A percentile compares a stretch with the other conserved stretches of the same genome.
Conservation (phyloP, 2,113 vertebrate species). For the Spilogale gracilis region DNA sequence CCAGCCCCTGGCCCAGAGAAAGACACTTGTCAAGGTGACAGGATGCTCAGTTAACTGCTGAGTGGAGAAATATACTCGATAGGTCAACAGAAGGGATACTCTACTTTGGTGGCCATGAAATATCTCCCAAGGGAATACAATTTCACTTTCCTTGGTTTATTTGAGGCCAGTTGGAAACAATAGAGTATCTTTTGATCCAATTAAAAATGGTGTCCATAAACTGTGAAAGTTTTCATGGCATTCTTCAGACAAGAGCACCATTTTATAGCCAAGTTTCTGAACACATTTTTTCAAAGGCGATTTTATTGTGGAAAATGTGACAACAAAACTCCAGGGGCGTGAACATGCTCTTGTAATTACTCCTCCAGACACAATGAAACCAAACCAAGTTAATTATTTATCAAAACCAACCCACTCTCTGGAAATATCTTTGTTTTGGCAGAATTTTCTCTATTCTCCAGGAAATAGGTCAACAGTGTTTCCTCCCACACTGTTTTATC, state of each 20-base stretch:
- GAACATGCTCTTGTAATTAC: conserved; percentile 79
- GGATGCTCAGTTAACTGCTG: background rate
- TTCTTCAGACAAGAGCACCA: conserved; percentile 78
- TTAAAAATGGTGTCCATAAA: conserved; percentile 74
- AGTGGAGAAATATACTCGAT: background rate
- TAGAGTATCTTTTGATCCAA: conserved; percentile 68
- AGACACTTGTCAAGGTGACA: background rate
- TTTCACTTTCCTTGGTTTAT: conserved; percentile 68
- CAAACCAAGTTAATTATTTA: conserved; percentile 87
- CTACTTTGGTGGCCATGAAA: conserved; percentile 64
- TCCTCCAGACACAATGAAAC: conserved; percentile 84
- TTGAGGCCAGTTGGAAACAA: conserved; percentile 75
- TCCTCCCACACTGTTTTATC: conserved; percentile 77
- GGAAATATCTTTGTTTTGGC: conserved; percentile 84
- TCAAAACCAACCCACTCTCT: conserved; percentile 84
- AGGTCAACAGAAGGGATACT: conserved; percentile 13
- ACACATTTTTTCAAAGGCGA: conserved; percentile 78
- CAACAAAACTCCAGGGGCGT: conserved; percentile 79
- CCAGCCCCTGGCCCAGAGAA: background rate
- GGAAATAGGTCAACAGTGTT: conserved; percentile 80
- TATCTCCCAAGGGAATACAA: conserved; percentile 41
- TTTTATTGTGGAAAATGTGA: conserved; percentile 87
- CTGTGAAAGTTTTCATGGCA: conserved; percentile 77
- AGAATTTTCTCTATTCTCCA: conserved; percentile 65
- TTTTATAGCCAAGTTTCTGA: conserved; percentile 84